These are phyloP conservation scores for Drosophila barbarae DNA, from an alignment of 2,888 invertebrate genomes.

Conservation along the genomic window DNA sequence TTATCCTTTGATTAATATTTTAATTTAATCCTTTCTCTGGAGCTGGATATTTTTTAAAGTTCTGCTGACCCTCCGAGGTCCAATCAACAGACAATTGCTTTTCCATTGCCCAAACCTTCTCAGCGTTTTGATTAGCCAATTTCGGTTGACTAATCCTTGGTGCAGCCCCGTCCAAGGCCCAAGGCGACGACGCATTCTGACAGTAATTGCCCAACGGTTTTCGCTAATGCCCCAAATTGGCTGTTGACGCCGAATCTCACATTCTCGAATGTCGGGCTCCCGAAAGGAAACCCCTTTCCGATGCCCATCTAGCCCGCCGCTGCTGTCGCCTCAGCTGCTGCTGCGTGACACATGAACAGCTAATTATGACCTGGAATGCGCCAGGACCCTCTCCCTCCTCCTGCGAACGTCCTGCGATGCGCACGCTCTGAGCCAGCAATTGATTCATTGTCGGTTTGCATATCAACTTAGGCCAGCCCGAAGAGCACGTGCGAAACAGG, in stretches of 20 bases:
- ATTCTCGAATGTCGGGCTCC: slow-evolving; percentile 50
- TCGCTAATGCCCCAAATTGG: slow-evolving; percentile 74
- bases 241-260: slow-evolving; percentile 69
- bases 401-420: slow-evolving; percentile 15
- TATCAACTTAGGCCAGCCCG: slow-evolving; percentile 24
- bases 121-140: slow-evolving; percentile 62
- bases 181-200: slow-evolving; percentile 50
- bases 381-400: slow-evolving; percentile 24
- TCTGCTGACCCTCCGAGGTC: neutral
- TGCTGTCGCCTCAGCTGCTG: slow-evolving; percentile 28
- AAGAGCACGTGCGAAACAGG: slow-evolving; percentile 25
- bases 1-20: neutral
- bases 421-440: slow-evolving; percentile 45
- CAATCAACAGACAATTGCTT: slow-evolving; percentile 55
- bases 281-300: slow-evolving; percentile 32
- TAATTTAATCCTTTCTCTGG: neutral
- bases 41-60: neutral
- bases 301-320: slow-evolving; percentile 9
- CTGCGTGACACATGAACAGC: slow-evolving; percentile 67
- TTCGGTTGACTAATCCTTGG: slow-evolving; percentile 53
- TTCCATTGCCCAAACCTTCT: slow-evolving; percentile 43
- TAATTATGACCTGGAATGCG: slow-evolving; percentile 58
- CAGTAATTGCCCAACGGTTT: slow-evolving; percentile 73
- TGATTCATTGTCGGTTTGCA: slow-evolving; percentile 59
- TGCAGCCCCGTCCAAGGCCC: slow-evolving; percentile 21